Conservation (phyloP, 64 coral and sea anemone species). For the Anthopleura sola region DNA sequence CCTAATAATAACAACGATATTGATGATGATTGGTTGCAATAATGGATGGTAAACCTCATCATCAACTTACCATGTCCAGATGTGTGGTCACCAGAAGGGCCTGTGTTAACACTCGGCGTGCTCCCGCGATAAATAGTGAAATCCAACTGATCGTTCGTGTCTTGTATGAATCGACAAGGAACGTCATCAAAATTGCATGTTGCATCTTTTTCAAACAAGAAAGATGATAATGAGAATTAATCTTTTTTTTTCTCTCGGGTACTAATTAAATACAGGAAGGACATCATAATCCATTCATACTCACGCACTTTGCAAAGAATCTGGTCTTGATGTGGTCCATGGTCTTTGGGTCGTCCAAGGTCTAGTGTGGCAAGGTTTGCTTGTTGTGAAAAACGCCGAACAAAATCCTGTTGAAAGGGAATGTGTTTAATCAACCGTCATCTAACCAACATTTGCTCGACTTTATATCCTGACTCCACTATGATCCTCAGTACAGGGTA, state of each 20-base stretch:
- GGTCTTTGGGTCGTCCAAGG: not conserved
- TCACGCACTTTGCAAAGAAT: not conserved
- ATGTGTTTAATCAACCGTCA: too few species aligned
- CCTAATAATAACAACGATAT: not conserved
- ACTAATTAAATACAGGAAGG: too few species aligned
- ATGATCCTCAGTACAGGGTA: too few species aligned
- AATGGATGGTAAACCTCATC: not conserved
- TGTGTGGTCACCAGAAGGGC: conserved; percentile 56
- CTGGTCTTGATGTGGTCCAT: not conserved
- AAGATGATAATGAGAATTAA: too few species aligned
- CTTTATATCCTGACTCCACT: too few species aligned
- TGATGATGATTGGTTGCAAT: not conserved
- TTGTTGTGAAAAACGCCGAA: not conserved
- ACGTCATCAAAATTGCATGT: conserved; percentile 45
- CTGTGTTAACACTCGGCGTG: conserved; percentile 13
- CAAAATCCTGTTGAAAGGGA: not conserved
- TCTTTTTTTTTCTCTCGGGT: too few species aligned
- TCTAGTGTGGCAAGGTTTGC: not conserved
- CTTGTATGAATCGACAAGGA: conserved; percentile 20
- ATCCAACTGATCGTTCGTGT: conserved; percentile 24
- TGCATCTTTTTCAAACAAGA: conserved; percentile 9
- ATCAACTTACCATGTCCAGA: conserved; percentile 31
- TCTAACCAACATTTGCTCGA: too few species aligned
- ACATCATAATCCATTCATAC: too few species aligned
- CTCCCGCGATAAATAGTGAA: conserved; percentile 20